phyloP scores from a whole-genome alignment of 2,888 invertebrate genomes.

The Thysanoteuthis rhombus region DNA sequence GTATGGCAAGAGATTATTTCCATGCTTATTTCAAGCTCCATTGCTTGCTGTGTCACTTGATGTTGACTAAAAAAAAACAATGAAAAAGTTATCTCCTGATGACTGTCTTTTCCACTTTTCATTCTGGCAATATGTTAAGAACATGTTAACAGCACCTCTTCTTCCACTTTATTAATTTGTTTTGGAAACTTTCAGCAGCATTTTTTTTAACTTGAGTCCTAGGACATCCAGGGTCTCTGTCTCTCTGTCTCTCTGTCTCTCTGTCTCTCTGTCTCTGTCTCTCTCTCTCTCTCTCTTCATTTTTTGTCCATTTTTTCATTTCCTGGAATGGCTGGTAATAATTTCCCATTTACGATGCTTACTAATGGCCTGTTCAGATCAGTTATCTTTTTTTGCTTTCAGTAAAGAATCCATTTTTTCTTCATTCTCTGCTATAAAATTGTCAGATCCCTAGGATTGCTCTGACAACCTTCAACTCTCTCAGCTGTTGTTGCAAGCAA shows the following conservation, averaged over 20 bases:
- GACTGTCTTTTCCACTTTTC: background rate
- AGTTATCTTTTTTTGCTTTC: background rate
- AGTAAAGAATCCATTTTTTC: background rate
- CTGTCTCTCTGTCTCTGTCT: too few relatives aligned
- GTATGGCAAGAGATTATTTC: background rate
- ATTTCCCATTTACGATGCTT: background rate
- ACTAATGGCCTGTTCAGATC: background rate
- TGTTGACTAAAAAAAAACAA: background rate
- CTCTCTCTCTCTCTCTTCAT: too few relatives aligned
- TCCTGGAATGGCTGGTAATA: background rate
- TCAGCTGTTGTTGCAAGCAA: background rate
- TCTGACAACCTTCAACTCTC: conserved; percentile 12
- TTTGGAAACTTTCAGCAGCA: background rate
- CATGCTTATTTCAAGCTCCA: background rate
- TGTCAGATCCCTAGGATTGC: background rate
- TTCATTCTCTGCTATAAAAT: background rate
- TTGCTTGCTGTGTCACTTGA: background rate
- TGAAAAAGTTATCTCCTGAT: background rate
- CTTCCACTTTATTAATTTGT: background rate
- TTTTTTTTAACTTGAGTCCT: background rate
- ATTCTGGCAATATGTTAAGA: background rate
- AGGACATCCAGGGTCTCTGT: background rate
- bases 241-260: too few relatives aligned
- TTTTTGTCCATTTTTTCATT: background rate
- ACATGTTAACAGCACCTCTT: background rate